Evolutionary conservation across 1,140 invertebrate species (phyloP), one percentile per base, ranked within the genome.

Genomic region (Anastrepha obliqua): DNA sequence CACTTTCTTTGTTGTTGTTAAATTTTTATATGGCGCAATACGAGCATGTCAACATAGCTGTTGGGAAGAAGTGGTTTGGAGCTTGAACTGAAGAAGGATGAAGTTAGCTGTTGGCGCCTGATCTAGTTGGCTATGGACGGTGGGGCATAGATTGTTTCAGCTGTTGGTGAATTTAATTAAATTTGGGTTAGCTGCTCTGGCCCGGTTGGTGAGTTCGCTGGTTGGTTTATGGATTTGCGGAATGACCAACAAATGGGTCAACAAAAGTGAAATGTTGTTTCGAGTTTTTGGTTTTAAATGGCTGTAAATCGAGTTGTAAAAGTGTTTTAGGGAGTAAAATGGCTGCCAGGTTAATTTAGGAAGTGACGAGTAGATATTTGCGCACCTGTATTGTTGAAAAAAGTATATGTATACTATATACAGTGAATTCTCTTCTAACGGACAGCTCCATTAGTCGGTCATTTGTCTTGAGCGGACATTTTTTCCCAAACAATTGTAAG

Each of bases 241-340:
- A 20, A 81, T 81, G 74, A n/a, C 74, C 74, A 81, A n/a, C 51
- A 81, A 81, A 81, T 81, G 51, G 74, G 74, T 81, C 74, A 81
- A 81, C 74, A 81, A 81, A 51, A 81, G 51, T 42, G 47, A 81
- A 55, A 81, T 55, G 42, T 81, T 81, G 44, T 20, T 7, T 11
- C 17, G 15, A 55, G 47, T 81, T 55, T 44, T 42, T 74, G 44
- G 15, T n/a, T 55, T 81, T 47, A 74, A 64, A 81, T 55, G n/a
- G 74, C 9, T 51, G 74, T 55, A 81, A n/a, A 55, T 55, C 20
- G 17, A 11, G 51, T 55, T 2, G 74, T 55, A 20, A 29, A 81
- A 81, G 20, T 81, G 15, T 81, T 81, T 55, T 81, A 42, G 17
- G 74, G 15, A 62, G 60, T 17, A 5, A 55, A 55, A 55, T 55